Percentiles rank a stretch among this genome's conserved stretches.
Conservation (phyloP, 1,140 invertebrate genomes). For the Drosophila nebulosa region DNA sequence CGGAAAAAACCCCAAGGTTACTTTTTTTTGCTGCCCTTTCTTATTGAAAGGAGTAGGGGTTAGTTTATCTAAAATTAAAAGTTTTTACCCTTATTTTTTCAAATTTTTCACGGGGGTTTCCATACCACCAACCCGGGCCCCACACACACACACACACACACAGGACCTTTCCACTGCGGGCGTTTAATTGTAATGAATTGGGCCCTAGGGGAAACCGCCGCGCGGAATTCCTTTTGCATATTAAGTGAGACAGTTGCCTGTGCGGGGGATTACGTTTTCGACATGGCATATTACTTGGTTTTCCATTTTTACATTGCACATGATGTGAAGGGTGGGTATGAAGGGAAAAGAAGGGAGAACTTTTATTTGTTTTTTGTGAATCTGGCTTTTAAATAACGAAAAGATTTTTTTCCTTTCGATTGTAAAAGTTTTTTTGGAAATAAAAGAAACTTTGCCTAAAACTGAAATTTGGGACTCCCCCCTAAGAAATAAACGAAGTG, state of each 20-base stretch:
- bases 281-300: not conserved
- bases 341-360: not conserved
- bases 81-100: constrained; percentile 70
- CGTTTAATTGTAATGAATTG: constrained; percentile 60
- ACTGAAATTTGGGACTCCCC: not conserved
- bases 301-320: not conserved
- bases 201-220: constrained; percentile 41
- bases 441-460: constrained; percentile 33
- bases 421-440: constrained; percentile 25
- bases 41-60: not conserved
- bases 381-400: not conserved
- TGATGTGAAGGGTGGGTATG: no score
- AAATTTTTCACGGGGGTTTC: constrained; percentile 22
- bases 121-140: not conserved
- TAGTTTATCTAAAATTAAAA: constrained; percentile 70
- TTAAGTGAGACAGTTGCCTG: constrained; percentile 26
- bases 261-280: not conserved
- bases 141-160: not conserved
- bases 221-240: constrained; percentile 50
- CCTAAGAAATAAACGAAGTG: not conserved
- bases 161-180: not conserved
- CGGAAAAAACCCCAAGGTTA: constrained; percentile 3
- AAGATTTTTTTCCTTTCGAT: not conserved
- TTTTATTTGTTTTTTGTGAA: not conserved
- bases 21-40: constrained; percentile 23